Conservation (phyloP, 2,113 vertebrate species). For the Pseudopipra pipra region DNA sequence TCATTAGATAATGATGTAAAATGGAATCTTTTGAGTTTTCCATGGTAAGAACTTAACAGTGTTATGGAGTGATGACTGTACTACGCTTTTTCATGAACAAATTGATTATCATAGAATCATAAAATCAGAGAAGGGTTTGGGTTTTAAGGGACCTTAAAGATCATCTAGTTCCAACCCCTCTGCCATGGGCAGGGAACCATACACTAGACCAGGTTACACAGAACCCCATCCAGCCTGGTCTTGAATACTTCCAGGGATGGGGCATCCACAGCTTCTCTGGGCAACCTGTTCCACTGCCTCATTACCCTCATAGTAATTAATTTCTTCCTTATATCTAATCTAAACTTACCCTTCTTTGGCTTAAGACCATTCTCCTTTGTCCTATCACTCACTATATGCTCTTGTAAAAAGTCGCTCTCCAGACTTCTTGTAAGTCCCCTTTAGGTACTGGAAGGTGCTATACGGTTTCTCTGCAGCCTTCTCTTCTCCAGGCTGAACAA, state of each 20-base stretch:
- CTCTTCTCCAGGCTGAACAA: neutral
- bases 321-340: neutral
- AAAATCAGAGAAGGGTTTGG: neutral
- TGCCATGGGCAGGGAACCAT: neutral
- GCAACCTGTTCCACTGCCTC: neutral
- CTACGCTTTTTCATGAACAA: neutral
- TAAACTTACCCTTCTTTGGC: neutral
- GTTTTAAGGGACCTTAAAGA: neutral
- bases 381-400: neutral
- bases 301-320: fast-evolving
- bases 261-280: no score
- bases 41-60: neutral
- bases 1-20: neutral
- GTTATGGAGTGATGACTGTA: neutral
- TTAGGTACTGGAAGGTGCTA: neutral
- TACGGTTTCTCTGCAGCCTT: neutral
- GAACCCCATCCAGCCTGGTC: neutral
- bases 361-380: neutral
- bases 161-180: neutral
- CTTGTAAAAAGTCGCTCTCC: neutral
- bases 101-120: neutral
- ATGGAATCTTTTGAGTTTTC: neutral
- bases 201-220: neutral
- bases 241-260: neutral
- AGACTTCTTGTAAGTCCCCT: neutral